A percentile compares a stretch with the other conserved stretches of the same genome.
Conservation (phyloP, 2,113 vertebrate species). For the Cyanistes caeruleus region DNA sequence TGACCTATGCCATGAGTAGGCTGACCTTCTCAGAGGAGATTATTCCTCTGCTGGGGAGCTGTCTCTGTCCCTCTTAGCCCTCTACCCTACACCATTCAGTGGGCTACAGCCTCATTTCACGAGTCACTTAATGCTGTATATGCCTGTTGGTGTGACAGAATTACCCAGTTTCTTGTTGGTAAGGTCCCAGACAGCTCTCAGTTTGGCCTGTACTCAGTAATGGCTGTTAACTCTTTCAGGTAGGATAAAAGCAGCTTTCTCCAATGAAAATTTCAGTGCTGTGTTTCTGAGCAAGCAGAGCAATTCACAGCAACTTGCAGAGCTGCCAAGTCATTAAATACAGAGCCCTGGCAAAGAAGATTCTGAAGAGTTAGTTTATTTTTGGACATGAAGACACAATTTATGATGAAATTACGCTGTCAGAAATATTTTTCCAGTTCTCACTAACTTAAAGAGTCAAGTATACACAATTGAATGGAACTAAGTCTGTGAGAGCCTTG, state of each 20-base stretch:
- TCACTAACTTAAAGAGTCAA: neutral
- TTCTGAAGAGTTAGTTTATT: neutral
- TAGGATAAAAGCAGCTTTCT: neutral
- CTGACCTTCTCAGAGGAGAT: neutral
- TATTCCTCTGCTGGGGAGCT: neutral
- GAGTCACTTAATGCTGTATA: neutral
- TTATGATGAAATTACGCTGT: neutral
- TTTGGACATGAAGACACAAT: neutral
- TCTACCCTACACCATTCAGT: neutral
- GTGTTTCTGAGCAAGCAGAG: neutral
- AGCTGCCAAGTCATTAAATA: neutral
- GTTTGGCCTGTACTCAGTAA: neutral
- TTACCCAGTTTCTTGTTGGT: too few species aligned
- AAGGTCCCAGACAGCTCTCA: neutral
- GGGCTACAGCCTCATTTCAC: neutral
- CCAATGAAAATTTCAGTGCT: neutral
- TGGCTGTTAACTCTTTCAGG: neutral
- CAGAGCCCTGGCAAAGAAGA: neutral
- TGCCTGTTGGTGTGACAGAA: fast-evolving
- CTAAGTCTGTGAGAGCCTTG: neutral
- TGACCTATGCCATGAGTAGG: neutral
- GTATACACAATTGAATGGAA: neutral
- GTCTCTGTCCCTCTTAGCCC: neutral
- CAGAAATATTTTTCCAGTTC: neutral
- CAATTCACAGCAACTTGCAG: neutral